A percentile compares a stretch with the other conserved stretches of the same genome.
Evolutionary conservation across 2,888 invertebrate genomes (phyloP).

Genomic region (Slavum lentiscoides): DNA sequence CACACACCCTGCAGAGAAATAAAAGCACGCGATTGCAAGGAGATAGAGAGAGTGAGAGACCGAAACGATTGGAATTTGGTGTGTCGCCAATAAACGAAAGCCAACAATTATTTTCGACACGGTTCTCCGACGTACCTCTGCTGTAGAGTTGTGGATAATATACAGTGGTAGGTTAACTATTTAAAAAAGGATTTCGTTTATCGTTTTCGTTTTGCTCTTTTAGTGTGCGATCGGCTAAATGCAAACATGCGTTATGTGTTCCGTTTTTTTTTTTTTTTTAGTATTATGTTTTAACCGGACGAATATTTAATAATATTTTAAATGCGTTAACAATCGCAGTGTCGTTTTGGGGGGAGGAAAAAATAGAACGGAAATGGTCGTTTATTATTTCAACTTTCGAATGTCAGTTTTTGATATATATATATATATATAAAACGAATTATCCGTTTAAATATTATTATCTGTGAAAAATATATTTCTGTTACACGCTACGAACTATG

Average conservation of each 20-base stretch:
- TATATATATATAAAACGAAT: too few species aligned
- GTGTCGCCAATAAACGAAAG: constrained; percentile 39
- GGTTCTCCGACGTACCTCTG: not conserved
- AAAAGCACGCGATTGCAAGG: too few species aligned
- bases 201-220: not conserved
- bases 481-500: too few species aligned
- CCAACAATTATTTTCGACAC: constrained; percentile 47
- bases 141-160: not conserved
- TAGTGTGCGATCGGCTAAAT: not conserved
- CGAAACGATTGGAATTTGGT: constrained; percentile 45
- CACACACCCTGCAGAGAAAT: not conserved
- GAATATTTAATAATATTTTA: not conserved
- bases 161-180: constrained; percentile 14
- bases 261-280: not conserved
- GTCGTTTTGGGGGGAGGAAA: not conserved
- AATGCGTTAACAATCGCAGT: constrained; percentile 2
- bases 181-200: constrained; percentile 11
- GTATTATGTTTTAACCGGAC: not conserved
- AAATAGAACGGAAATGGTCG: not conserved
- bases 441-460: not conserved
- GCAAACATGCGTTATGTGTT: too few species aligned
- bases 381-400: not conserved
- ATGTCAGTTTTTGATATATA: too few species aligned
- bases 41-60: not conserved
- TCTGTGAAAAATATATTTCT: not conserved